Evolutionary conservation across 2,113 vertebrate genomes (phyloP), one percentile per base, ranked within the genome.

Genomic region (Scomber colias): DNA sequence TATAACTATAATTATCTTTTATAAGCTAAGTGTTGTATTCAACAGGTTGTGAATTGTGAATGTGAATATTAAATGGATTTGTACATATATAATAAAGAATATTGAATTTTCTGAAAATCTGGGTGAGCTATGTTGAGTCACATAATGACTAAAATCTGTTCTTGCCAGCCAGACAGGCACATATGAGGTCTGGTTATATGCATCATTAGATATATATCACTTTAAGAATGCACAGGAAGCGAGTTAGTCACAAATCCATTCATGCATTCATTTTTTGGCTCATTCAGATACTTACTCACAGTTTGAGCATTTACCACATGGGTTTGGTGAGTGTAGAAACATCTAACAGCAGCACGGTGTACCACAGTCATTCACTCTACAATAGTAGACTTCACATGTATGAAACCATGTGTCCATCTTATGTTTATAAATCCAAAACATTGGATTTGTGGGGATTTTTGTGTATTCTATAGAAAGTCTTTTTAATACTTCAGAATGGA

Each of bases 1-100:
- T 78, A 51, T 50, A 77, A 11, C 53, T 54, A 35, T 66, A 14
- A 61, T 60, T 10, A 79, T 67, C 15, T 73, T 16, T 65, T 19
- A 87, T 89, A 87, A 90, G 84, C 80, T 90, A 87, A 13, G 63
- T 67, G 60, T 68, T 61, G 14, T 61, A 15, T 45, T 59, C 12
- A 14, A 65, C 16, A 60, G 4, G 64, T 51, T 64, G 35, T 44
- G 9, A 24, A 57, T 48, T 74, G 4, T 69, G 8, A 51, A 53
- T 71, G 44, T 60, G 7, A 75, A 67, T 68, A 64, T 74, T 50
- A 30, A 54, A 69, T 46, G 4, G 3, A 54, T 53, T 61, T 86
- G 68, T 79, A 51, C n/a, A 73, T 78, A 69, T 78, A 67, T 62
- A 90, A 82, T 82, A 77, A 89, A 84, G 30, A 61, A 17, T 19